Conservation (phyloP, 2,888 invertebrate species). For the Apodemia zela region DNA sequence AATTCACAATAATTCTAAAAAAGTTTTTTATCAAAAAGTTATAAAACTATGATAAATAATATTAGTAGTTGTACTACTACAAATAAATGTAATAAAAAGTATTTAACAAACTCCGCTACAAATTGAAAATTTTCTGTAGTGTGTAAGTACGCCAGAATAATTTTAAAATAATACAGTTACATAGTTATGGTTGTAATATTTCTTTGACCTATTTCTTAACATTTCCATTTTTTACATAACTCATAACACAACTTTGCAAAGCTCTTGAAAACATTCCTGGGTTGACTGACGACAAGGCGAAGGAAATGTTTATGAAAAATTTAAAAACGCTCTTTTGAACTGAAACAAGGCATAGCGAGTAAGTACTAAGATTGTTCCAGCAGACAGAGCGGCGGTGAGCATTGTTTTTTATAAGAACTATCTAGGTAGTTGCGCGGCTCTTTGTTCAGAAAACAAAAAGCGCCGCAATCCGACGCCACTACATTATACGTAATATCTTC, state of each 20-base stretch:
- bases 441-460: constrained; percentile 58
- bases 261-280: not conserved
- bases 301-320: constrained; percentile 21
- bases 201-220: not conserved
- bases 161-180: too few species aligned
- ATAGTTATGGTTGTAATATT: not conserved
- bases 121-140: too few species aligned
- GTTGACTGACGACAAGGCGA: constrained; percentile 17
- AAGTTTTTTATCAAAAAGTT: too few species aligned
- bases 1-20: too few species aligned
- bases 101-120: too few species aligned
- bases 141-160: too few species aligned
- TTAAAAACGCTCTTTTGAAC: constrained; percentile 17
- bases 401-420: constrained; percentile 48
- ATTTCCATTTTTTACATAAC: not conserved
- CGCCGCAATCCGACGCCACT: constrained; percentile 48
- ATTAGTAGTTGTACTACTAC: too few species aligned
- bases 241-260: not conserved
- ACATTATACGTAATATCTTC: constrained; percentile 66
- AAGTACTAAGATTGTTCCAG: constrained; percentile 40
- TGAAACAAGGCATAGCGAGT: constrained; percentile 17
- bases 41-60: too few species aligned
- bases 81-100: too few species aligned
- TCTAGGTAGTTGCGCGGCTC: constrained; percentile 46
- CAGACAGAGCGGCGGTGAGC: constrained; percentile 36